These are phyloP conservation scores for Mormyrus lacerda DNA, from an alignment of 2,113 vertebrate species.

Conservation along the genomic window DNA sequence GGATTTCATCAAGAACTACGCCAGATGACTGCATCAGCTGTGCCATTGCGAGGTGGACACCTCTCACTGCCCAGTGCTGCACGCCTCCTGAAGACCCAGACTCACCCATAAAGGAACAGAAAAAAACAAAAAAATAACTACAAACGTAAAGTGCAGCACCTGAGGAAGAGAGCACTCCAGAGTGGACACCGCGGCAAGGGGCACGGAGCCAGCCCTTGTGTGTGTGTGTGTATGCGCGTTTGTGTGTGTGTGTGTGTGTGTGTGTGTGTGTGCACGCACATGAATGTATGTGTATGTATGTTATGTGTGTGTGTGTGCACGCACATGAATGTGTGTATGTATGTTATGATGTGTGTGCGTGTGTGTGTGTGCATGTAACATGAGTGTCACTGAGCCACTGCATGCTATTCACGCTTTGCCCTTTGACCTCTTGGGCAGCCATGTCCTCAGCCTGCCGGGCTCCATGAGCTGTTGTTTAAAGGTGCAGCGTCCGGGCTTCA, in stretches of 20 bases:
- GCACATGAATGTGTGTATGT: not conserved
- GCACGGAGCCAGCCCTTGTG: not conserved
- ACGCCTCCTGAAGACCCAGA: not conserved
- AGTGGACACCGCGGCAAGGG: not conserved
- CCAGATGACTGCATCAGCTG: constrained; percentile 67
- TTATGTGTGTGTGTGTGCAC: not conserved
- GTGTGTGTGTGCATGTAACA: not conserved
- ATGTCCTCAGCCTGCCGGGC: constrained; percentile 2
- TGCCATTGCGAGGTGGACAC: constrained; percentile 21
- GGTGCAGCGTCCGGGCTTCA: not conserved
- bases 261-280: not conserved
- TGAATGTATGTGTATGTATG: not conserved
- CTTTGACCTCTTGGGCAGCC: constrained; percentile 10
- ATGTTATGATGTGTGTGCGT: not conserved
- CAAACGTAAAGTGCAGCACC: not conserved
- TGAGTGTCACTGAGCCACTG: not conserved
- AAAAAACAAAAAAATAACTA: not conserved
- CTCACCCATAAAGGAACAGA: not conserved
- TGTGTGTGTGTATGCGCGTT: not conserved
- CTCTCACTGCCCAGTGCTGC: not conserved
- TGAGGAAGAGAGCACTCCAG: not conserved
- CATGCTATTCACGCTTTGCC: not conserved
- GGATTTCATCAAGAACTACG: constrained; percentile 87
- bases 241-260: not conserved
- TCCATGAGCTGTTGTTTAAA: not conserved